Percentiles rank a stretch among this genome's conserved stretches.
Conservation (phyloP, 2,113 vertebrate species). For the Xyrauchen texanus region DNA sequence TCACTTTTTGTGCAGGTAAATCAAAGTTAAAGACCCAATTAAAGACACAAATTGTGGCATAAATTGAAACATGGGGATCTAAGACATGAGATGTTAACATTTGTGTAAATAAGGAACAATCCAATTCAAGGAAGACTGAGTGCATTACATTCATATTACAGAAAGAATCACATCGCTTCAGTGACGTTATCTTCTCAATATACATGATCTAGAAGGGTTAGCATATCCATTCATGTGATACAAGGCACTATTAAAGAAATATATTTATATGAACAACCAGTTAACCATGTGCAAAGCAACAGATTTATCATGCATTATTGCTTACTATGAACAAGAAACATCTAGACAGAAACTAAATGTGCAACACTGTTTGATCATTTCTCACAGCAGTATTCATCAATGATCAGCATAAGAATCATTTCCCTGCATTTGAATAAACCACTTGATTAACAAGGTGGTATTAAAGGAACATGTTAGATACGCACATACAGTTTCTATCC, state of each 20-base stretch:
- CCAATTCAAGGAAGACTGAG: conserved; percentile 60
- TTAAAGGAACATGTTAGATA: conserved; percentile 17
- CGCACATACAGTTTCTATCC: not conserved
- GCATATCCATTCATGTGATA: conserved; percentile 31
- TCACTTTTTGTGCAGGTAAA: not conserved
- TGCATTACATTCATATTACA: conserved; percentile 55
- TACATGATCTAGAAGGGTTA: not conserved
- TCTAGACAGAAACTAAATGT: too few species aligned
- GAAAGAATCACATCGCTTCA: not conserved
- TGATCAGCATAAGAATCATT: not conserved
- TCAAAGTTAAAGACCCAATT: too few species aligned
- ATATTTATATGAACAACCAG: conserved; percentile 50
- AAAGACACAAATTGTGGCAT: too few species aligned
- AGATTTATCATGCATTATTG: conserved; percentile 66
- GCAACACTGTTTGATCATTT: not conserved
- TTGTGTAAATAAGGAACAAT: conserved; percentile 10
- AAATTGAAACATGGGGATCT: too few species aligned
- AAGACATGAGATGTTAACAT: too few species aligned
- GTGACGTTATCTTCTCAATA: not conserved
- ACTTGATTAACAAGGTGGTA: conserved; percentile 4
- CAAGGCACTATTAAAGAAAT: conserved; percentile 69
- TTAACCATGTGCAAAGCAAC: conserved; percentile 20
- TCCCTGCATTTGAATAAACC: conserved; percentile 8
- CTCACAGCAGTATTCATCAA: not conserved
- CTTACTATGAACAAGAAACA: conserved; percentile 54